Conservation (phyloP, 2,797 vertebrate genomes). For the Pogonophryne albipinna region DNA sequence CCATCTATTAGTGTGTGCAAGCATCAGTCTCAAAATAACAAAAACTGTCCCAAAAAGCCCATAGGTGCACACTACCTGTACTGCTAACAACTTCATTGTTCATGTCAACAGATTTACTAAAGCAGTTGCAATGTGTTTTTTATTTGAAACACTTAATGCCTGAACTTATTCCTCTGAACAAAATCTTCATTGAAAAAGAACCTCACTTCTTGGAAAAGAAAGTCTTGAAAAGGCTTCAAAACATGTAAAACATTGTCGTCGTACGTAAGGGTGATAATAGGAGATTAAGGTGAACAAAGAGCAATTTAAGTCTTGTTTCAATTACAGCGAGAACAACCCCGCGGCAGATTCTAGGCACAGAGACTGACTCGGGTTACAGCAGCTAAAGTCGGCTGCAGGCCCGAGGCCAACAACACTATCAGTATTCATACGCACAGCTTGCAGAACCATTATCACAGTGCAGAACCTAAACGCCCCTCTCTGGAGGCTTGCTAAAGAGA, state of each 20-base stretch:
- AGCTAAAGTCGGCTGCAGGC: conserved; percentile 50
- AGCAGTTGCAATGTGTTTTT: conserved; percentile 19
- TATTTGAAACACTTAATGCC: conserved; percentile 2
- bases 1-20: conserved; percentile 23
- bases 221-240: conserved; percentile 5
- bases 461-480: conserved; percentile 44
- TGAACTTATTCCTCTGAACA: conserved; percentile 8
- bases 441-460: conserved; percentile 56
- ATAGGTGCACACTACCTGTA: neutral
- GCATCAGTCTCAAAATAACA: conserved; percentile 16
- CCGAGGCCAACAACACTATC: conserved; percentile 60
- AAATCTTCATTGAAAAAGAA: neutral
- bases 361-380: conserved; percentile 59
- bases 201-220: conserved; percentile 8
- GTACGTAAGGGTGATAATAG: conserved; percentile 35
- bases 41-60: conserved; percentile 14
- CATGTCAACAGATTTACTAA: neutral
- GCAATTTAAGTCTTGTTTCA: conserved; percentile 47
- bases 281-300: conserved; percentile 52
- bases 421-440: conserved; percentile 65
- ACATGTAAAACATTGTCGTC: conserved; percentile 9
- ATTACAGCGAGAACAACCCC: conserved; percentile 53
- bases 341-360: conserved; percentile 37
- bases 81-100: conserved; percentile 18
- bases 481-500: conserved; percentile 46